These are phyloP conservation scores for Nyctibius bracteatus DNA, from an alignment of 2,113 vertebrate species.

Conservation along the genomic window DNA sequence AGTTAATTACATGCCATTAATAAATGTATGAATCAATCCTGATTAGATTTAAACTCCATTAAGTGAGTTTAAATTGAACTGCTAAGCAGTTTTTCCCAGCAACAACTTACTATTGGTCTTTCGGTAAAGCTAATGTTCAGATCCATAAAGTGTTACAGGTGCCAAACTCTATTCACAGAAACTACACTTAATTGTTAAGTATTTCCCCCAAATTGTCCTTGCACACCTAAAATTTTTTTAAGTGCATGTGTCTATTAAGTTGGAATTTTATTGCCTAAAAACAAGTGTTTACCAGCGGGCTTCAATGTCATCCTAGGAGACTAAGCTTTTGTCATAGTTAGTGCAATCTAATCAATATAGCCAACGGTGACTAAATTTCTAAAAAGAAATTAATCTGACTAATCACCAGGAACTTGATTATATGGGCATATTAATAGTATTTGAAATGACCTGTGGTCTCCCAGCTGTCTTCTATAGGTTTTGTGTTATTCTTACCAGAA, in stretches of 20 bases:
- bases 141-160: neutral
- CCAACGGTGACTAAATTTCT: neutral
- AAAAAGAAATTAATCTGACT: neutral
- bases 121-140: neutral
- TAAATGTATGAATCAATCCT: neutral
- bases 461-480: neutral
- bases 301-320: neutral
- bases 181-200: neutral
- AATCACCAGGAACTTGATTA: neutral
- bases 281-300: neutral
- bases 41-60: neutral
- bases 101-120: neutral
- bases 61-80: neutral
- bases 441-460: neutral
- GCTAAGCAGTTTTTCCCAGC: neutral
- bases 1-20: neutral
- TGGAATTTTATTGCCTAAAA: neutral
- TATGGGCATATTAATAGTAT: neutral
- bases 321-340: neutral
- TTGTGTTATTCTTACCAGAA: neutral
- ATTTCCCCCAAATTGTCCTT: neutral
- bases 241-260: neutral
- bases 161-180: neutral
- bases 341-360: neutral
- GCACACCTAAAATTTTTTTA: neutral